Percentiles rank a stretch among this genome's conserved stretches.
phyloP scores from a whole-genome alignment of 2,888 invertebrate genomes.

The Eulithis prunata region DNA sequence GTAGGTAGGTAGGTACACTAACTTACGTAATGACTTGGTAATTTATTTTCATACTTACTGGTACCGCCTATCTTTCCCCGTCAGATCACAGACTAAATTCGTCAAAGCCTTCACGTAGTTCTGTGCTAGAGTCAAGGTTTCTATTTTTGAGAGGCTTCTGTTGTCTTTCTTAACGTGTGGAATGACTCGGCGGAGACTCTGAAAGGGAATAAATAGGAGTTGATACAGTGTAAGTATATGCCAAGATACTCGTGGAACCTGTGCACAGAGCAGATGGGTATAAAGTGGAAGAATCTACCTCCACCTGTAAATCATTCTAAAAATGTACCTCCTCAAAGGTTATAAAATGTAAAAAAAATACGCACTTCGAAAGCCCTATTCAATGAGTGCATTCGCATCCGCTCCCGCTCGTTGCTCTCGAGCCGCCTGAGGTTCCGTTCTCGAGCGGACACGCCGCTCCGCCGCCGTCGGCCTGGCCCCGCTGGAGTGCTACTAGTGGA shows the following conservation, averaged over 20 bases:
- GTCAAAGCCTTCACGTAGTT: conserved; percentile 96
- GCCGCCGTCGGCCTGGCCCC: conserved; percentile 84
- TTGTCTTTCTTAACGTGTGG: conserved; percentile 94
- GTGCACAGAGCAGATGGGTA: too few species aligned
- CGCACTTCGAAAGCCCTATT: conserved; percentile 68
- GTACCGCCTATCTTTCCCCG: conserved; percentile 85
- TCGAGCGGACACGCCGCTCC: conserved; percentile 91
- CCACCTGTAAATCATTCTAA: too few species aligned
- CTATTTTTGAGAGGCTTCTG: conserved; percentile 93
- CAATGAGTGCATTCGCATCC: conserved; percentile 96
- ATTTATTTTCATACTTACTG: conserved; percentile 60
- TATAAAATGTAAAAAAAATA: neutral
- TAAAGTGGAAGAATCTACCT: too few species aligned
- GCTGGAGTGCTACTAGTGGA: conserved; percentile 45
- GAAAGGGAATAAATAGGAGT: conserved; percentile 48
- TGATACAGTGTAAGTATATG: too few species aligned
- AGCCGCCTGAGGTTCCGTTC: conserved; percentile 93
- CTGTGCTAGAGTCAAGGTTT: conserved; percentile 94
- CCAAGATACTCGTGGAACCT: too few species aligned
- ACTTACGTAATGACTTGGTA: too few species aligned
- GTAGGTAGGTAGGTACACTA: neutral
- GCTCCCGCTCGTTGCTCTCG: conserved; percentile 95
- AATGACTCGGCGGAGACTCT: conserved; percentile 93
- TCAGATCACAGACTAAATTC: conserved; percentile 91
- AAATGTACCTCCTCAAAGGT: too few species aligned